Conservation (phyloP, 1,140 invertebrate genomes). For the Panagrolaimus sp. region DNA sequence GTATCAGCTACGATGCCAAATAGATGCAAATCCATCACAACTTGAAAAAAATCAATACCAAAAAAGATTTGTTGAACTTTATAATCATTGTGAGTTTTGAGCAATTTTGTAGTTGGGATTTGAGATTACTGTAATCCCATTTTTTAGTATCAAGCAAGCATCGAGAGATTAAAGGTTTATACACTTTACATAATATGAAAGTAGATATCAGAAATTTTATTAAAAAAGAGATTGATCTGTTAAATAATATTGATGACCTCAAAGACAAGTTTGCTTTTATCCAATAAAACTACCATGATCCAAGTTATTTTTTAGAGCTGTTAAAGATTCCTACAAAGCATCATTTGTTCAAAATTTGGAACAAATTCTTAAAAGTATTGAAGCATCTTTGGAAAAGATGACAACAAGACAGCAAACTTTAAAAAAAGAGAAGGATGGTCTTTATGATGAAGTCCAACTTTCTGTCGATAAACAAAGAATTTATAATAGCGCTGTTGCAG, state of each 20-base stretch:
- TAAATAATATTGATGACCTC: constrained; percentile 89
- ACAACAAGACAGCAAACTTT: constrained; percentile 61
- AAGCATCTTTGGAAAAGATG: constrained; percentile 74
- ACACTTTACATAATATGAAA: constrained; percentile 88
- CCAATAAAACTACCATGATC: constrained; percentile 14
- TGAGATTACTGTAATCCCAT: constrained; percentile 12
- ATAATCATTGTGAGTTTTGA: constrained; percentile 75
- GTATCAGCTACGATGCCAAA: constrained; percentile 70
- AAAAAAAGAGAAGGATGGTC: constrained; percentile 69
- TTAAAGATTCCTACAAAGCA: constrained; percentile 43
- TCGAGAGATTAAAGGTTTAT: constrained; percentile 93
- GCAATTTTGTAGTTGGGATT: constrained; percentile 21
- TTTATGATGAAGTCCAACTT: constrained; percentile 69
- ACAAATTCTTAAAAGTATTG: constrained; percentile 75
- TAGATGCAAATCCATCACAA: constrained; percentile 83
- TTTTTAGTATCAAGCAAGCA: constrained; percentile 81
- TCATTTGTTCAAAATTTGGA: constrained; percentile 55
- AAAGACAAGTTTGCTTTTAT: constrained; percentile 65
- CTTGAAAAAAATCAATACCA: constrained; percentile 91
- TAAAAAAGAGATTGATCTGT: constrained; percentile 78
- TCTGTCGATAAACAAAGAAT: constrained; percentile 75
- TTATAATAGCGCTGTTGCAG: constrained; percentile 77
- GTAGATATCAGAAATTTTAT: constrained; percentile 85
- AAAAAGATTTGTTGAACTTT: constrained; percentile 85
- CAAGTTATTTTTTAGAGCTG: constrained; percentile 33